phyloP scores from a whole-genome alignment of 2,797 vertebrate species.

The Betta splendens region DNA sequence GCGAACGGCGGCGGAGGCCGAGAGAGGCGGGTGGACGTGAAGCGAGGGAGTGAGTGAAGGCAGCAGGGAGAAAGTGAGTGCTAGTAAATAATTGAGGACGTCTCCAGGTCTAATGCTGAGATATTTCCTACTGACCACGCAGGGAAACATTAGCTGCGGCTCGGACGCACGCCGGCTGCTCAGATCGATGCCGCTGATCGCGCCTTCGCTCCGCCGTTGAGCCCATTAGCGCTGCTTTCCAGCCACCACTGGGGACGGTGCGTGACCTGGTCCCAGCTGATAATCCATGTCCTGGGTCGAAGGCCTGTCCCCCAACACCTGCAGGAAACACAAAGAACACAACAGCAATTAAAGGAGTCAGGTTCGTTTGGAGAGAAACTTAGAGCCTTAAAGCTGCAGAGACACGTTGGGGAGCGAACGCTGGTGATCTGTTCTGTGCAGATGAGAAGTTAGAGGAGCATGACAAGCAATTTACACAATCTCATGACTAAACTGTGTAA shows the following conservation, averaged over 20 bases:
- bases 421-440: not conserved
- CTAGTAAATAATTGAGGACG: slow-evolving; percentile 35
- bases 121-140: slow-evolving; percentile 36
- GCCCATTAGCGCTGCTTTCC: slow-evolving; percentile 56
- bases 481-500: slow-evolving; percentile 1
- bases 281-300: slow-evolving; percentile 9
- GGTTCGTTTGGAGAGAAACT: no score
- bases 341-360: not conserved
- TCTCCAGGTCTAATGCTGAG: slow-evolving; percentile 10
- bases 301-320: slow-evolving; percentile 29
- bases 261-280: slow-evolving; percentile 37
- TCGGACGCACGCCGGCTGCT: slow-evolving; percentile 17
- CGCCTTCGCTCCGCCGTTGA: slow-evolving; percentile 49
- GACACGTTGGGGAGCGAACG: no score
- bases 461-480: not conserved
- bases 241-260: slow-evolving; percentile 46
- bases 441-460: slow-evolving; percentile 1
- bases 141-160: slow-evolving; percentile 55
- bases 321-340: slow-evolving; percentile 7
- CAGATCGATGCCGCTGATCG: slow-evolving; percentile 58
- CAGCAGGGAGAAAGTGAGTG: not conserved
- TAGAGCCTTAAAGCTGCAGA: no score
- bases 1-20: slow-evolving; percentile 3
- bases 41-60: slow-evolving; percentile 16
- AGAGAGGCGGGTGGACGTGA: not conserved